These are phyloP conservation scores for Chamaea fasciata DNA, from an alignment of 2,113 vertebrate species.

Conservation along the genomic window DNA sequence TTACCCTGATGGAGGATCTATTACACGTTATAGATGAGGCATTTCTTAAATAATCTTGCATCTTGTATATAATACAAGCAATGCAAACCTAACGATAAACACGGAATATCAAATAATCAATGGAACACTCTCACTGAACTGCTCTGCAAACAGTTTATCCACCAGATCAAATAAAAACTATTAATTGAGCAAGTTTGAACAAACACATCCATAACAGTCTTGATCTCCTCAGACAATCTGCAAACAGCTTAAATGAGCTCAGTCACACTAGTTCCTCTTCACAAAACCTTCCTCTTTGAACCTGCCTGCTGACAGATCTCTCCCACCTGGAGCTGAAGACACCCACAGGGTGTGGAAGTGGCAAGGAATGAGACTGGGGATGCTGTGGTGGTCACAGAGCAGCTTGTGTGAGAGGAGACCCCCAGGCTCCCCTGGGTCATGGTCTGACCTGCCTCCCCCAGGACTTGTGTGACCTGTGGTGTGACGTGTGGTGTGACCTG, in stretches of 20 bases:
- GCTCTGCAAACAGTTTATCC: constrained; percentile 57
- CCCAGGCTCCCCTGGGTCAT: background rate
- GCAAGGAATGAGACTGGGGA: background rate
- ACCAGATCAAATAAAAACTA: constrained; percentile 61
- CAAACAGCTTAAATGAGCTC: constrained; percentile 57
- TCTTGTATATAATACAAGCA: background rate
- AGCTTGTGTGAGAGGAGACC: fast-evolving
- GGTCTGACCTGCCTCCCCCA: background rate
- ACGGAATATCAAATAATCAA: constrained; percentile 48
- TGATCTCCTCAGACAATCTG: constrained; percentile 51
- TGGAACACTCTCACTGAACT: constrained; percentile 25
- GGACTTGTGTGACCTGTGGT: too few relatives aligned
- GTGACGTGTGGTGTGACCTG: background rate
- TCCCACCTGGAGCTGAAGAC: background rate
- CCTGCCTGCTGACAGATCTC: background rate
- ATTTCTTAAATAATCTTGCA: constrained; percentile 29
- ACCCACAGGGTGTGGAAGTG: background rate
- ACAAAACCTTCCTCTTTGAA: constrained; percentile 1
- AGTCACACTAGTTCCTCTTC: background rate
- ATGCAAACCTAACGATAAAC: constrained; percentile 22
- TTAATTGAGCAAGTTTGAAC: constrained; percentile 61
- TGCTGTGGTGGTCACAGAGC: background rate
- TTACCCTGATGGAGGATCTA: constrained; percentile 10
- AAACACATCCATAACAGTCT: constrained; percentile 57
- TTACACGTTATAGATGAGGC: background rate